Evolutionary conservation across 2,797 vertebrate species (phyloP).

Genomic region (Pipistrellus pipistrellus): DNA sequence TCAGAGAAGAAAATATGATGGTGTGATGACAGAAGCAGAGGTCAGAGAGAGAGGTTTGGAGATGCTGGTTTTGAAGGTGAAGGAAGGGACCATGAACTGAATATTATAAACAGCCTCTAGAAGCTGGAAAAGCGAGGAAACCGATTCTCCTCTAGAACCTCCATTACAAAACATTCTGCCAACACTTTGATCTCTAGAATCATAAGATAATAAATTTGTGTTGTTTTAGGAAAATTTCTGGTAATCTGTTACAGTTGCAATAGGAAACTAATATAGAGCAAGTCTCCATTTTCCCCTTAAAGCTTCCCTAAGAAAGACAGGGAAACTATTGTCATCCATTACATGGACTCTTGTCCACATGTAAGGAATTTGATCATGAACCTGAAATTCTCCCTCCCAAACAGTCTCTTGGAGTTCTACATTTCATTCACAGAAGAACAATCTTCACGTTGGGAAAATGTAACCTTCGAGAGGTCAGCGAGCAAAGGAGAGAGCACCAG

Average conservation of each 20-base stretch:
- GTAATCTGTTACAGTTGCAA: neutral
- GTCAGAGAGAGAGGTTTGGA: neutral
- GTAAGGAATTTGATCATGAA: neutral
- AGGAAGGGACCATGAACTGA: neutral
- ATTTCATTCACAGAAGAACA: too few relatives aligned
- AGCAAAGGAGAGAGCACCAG: neutral
- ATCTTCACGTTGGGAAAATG: too few relatives aligned
- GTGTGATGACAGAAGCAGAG: neutral
- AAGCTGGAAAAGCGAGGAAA: neutral
- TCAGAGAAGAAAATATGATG: neutral
- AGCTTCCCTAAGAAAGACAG: neutral
- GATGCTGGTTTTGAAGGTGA: neutral
- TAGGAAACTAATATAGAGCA: neutral
- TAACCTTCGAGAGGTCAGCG: neutral
- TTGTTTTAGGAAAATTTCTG: neutral
- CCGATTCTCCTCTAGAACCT: neutral
- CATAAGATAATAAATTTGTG: neutral
- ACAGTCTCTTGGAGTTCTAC: neutral
- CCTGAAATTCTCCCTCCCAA: constrained; percentile 29
- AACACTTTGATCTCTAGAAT: neutral
- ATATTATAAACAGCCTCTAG: neutral
- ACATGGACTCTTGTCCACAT: neutral
- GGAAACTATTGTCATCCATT: neutral
- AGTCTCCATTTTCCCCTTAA: neutral
- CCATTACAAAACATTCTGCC: neutral